These are phyloP conservation scores for Fabriciana adippe DNA, from an alignment of 2,888 invertebrate species.

Conservation along the genomic window DNA sequence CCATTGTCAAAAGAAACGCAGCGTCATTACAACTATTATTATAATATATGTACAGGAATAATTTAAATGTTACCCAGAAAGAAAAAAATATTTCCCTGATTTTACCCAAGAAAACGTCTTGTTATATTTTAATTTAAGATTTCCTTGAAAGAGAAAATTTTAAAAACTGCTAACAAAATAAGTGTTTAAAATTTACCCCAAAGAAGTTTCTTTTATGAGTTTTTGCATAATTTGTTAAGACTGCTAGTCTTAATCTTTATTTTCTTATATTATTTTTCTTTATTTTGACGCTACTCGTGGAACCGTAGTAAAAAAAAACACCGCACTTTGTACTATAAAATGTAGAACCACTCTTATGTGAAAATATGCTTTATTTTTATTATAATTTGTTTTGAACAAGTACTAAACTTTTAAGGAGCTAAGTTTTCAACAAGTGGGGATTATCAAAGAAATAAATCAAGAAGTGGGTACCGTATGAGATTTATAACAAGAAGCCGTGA, in stretches of 20 bases:
- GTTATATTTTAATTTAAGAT: neutral
- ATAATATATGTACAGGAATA: no score
- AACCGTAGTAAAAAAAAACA: no score
- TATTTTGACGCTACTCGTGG: no score
- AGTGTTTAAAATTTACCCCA: neutral
- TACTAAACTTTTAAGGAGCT: neutral
- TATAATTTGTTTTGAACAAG: neutral
- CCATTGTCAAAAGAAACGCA: no score
- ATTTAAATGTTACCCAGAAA: no score
- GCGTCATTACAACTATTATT: no score
- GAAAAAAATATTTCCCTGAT: neutral
- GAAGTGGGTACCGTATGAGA: neutral
- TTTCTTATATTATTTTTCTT: neutral
- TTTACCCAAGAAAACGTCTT: slow-evolving; percentile 3
- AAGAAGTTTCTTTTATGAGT: slow-evolving; percentile 1
- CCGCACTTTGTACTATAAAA: no score
- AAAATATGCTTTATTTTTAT: no score
- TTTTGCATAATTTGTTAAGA: slow-evolving; percentile 9
- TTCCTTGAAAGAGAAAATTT: neutral
- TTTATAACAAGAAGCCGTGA: neutral
- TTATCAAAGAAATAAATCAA: neutral
- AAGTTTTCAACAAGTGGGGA: neutral
- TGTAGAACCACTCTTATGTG: no score
- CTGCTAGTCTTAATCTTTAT: slow-evolving; percentile 1
- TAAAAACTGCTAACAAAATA: slow-evolving; percentile 7